A percentile compares a stretch with the other conserved stretches of the same genome.
phyloP scores from a whole-genome alignment of 2,113 vertebrate genomes.

The Neogobius melanostomus region DNA sequence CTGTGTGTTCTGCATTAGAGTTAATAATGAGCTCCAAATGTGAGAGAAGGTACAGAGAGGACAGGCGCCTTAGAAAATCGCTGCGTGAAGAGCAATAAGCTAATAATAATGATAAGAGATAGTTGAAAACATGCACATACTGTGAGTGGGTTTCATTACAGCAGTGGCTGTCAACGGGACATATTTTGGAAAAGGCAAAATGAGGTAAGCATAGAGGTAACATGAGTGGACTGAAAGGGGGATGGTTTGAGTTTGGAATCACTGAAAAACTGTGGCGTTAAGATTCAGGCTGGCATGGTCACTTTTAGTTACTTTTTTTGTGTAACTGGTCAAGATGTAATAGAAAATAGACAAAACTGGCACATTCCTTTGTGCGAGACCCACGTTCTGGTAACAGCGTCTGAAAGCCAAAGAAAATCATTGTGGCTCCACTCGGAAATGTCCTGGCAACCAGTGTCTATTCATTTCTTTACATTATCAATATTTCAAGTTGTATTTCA shows the following conservation, averaged over 20 bases:
- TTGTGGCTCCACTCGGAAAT: neutral
- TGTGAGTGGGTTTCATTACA: slow-evolving; percentile 54
- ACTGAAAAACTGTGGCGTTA: slow-evolving; percentile 36
- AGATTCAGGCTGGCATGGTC: slow-evolving; percentile 11
- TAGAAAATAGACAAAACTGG: too few relatives aligned
- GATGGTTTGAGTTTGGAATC: slow-evolving; percentile 4
- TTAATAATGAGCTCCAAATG: slow-evolving; percentile 70
- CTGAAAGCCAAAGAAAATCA: neutral
- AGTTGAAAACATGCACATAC: slow-evolving; percentile 39
- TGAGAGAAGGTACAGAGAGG: slow-evolving; percentile 36
- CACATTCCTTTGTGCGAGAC: too few relatives aligned
- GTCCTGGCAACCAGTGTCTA: too few relatives aligned
- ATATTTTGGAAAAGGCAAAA: slow-evolving; percentile 22
- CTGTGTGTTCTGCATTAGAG: slow-evolving; percentile 54
- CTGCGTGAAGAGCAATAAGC: slow-evolving; percentile 32
- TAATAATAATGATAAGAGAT: slow-evolving; percentile 59
- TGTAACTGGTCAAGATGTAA: too few relatives aligned
- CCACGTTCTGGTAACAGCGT: too few relatives aligned
- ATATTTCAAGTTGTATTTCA: neutral
- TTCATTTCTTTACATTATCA: neutral
- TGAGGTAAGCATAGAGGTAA: slow-evolving; percentile 15
- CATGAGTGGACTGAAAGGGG: slow-evolving; percentile 18
- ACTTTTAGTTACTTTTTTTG: neutral
- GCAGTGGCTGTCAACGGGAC: slow-evolving; percentile 24
- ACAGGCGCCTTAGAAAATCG: slow-evolving; percentile 28